Evolutionary conservation across 2,797 vertebrate species (phyloP).

Genomic region (Melopsittacus undulatus): DNA sequence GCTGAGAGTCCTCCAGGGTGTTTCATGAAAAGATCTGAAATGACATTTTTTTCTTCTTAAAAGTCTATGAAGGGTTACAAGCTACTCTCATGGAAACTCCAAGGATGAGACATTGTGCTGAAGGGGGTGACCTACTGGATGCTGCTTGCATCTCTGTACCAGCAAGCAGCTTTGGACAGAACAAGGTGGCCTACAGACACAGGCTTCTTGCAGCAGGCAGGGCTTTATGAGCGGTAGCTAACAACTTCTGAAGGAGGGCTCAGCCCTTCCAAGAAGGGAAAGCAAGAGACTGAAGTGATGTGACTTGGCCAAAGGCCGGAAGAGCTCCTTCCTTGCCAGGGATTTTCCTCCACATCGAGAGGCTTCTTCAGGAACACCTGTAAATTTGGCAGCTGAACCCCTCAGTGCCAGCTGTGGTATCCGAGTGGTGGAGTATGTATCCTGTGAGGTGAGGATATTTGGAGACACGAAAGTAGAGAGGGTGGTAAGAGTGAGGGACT

Average conservation of each 20-base stretch:
- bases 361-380: not conserved
- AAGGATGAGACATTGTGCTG: not conserved
- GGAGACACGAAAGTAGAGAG: not conserved
- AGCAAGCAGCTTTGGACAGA: not conserved
- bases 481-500: not conserved
- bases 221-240: not conserved
- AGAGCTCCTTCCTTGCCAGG: not conserved
- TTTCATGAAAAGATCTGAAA: not conserved
- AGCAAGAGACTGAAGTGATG: not conserved
- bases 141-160: not conserved
- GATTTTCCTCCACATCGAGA: not conserved
- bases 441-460: not conserved
- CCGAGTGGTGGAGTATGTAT: accelerated
- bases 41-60: not conserved
- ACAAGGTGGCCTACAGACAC: not conserved
- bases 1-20: not conserved
- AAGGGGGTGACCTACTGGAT: not conserved
- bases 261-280: not conserved
- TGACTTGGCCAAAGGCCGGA: not conserved
- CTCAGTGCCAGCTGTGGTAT: not conserved
- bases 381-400: not conserved
- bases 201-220: not conserved
- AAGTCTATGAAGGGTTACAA: not conserved
- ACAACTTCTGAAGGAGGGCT: not conserved
- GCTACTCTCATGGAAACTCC: not conserved